Evolutionary conservation across 2,888 invertebrate genomes (phyloP), one percentile per base, ranked within the genome.

Genomic region (Anagyrus pseudococci): DNA sequence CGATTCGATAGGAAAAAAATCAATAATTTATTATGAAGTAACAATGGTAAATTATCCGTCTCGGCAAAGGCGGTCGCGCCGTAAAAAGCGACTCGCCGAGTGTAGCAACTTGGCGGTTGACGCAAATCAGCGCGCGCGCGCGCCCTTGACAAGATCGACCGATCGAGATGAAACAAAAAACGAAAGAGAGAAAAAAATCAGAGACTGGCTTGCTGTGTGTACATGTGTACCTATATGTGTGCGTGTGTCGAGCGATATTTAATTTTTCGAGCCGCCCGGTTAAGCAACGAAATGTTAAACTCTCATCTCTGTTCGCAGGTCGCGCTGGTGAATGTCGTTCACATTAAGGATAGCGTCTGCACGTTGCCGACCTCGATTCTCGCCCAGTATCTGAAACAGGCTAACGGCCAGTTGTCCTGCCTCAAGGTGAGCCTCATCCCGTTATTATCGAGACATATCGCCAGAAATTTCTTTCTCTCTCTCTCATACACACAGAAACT

Each of bases 371-470:
- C 93, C 71, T 90, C 91, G 72, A 87, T 93, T 74, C 85, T 94
- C 70, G 91, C 92, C 49, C 93, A 94, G 82, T 93, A 92, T 82
- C 83, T 94, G 66, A 93, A 94, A 79, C 92, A 93, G 81, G 90
- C 91, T 50, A 90, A 90, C 73, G 92, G 92, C 44, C 90, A 91
- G 75, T 83, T 93, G 62, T 91, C 92, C 64, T 91, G 91, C 78
- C 85, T 94, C 69, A 92, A 93, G 88, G 93, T 93, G 82, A 82
- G 77, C 71, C 55, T 67, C 20, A 63, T 68, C 56, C 58, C 67
- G 60, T 67, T 67, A 68, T 49, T 37, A 50, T 13, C 33, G 33
- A 2, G 29, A n/a, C 13, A 53, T 53, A 55, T 63, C 54, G 8
- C 44, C 53, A 53, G n/a, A n/a, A 63, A 63, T 37, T 20, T 58